A percentile compares a stretch with the other conserved stretches of the same genome.
phyloP scores from a whole-genome alignment of 2,888 invertebrate genomes.

The Tetropium fuscum region DNA sequence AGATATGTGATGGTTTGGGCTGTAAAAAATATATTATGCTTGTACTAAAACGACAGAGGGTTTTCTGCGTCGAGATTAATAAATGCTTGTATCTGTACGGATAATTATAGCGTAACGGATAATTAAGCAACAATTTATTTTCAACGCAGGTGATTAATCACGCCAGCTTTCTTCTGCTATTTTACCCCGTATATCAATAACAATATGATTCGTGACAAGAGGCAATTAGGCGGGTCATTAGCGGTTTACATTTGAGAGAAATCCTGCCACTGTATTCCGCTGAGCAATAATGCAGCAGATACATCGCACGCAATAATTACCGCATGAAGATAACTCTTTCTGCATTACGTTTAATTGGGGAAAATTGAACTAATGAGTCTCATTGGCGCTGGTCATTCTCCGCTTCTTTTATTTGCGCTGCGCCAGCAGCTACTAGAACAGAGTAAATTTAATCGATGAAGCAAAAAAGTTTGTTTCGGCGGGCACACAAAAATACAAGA shows the following conservation, averaged over 20 bases:
- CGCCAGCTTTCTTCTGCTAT: slow-evolving; percentile 23
- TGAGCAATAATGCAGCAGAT: slow-evolving; percentile 46
- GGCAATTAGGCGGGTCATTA: slow-evolving; percentile 54
- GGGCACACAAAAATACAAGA: slow-evolving; percentile 28
- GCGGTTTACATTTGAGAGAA: slow-evolving; percentile 47
- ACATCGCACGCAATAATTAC: slow-evolving; percentile 50
- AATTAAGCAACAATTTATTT: slow-evolving; percentile 12
- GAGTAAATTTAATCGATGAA: slow-evolving; percentile 12
- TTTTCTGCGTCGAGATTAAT: too few species aligned
- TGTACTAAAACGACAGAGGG: too few species aligned
- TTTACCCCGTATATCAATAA: slow-evolving; percentile 45
- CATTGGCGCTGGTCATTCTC: not conserved
- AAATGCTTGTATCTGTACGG: too few species aligned
- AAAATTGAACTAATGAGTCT: not conserved
- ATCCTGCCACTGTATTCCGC: slow-evolving; percentile 35
- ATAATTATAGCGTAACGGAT: too few species aligned
- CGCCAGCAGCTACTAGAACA: not conserved
- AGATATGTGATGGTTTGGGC: too few species aligned
- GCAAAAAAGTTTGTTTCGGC: slow-evolving; percentile 19
- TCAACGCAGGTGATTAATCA: slow-evolving; percentile 15
- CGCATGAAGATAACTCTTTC: slow-evolving; percentile 46
- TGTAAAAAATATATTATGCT: too few species aligned
- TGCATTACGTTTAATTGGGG: slow-evolving; percentile 29
- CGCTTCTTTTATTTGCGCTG: slow-evolving; percentile 2
- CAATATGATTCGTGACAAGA: slow-evolving; percentile 52